Base-by-base conservation (phyloP, 2,113 vertebrate species). In the Ochotona curzoniae region DNA sequence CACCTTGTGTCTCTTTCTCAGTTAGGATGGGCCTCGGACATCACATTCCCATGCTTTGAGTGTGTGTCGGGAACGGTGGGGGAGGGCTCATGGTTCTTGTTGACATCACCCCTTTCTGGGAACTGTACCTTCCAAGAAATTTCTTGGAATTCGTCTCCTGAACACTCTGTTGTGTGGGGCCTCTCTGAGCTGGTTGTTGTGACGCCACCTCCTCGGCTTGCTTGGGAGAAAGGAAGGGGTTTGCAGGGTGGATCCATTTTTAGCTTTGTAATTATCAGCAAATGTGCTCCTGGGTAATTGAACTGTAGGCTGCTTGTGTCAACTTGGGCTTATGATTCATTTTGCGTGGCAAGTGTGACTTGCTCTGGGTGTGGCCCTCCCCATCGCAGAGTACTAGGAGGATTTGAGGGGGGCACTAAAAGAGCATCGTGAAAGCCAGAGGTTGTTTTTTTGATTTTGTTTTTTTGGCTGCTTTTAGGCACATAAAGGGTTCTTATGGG, bases 81-180 rank as follows among this genome's bases (percentile, higher is more conserved):
- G 49, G 44, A 38, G 47, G 63, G 74, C 35, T 30, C 0, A 5
- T 23, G 66, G 87, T 80, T 80, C 81, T 90, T 6, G 44, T 89
- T 64, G 44, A 54, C 75, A 21, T 57, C 71, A 13, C 75, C 67
- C 51, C 89, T 76, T 94, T 89, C 91, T 92, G 96, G 71, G 63
- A 91, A 74, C 35, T 86, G 71, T 81, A 94, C 80, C 93, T 97
- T 95, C 93, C 93, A 94, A 94, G 94, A 95, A 95, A 94, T 93
- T 90, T 87, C 91, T 84, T 93, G 61, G 91, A 93, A 84, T 83
- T 38, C 9, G 2, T 71, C 93, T 85, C 84, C 49, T 32, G 44
- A 92, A 69, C 71, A 93, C 30, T 79, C 74, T n/a, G 2, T 79
- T 67, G 38, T 54, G 94, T 61, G 90, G 73, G 47, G 83, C 23